Conservation (phyloP, 1,140 invertebrate genomes). For the Tetramorium simillimum region DNA sequence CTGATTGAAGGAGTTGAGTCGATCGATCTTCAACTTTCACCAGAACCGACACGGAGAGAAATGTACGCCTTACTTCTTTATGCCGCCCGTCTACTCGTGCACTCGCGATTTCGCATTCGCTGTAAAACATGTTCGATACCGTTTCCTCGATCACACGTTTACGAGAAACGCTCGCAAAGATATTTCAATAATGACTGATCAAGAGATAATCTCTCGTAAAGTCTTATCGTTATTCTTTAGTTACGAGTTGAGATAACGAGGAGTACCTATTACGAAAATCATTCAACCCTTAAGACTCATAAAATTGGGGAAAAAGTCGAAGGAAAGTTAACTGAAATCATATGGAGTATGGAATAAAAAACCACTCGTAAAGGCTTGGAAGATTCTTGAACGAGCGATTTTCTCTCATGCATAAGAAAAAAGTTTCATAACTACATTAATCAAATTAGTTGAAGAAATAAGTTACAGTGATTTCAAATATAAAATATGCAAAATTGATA, state of each 20-base stretch:
- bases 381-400: slow-evolving; percentile 7
- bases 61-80: slow-evolving; percentile 27
- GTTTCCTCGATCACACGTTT: not conserved
- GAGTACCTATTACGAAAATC: not conserved
- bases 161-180: too few relatives aligned
- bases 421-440: not conserved
- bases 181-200: not conserved
- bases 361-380: not conserved
- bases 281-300: not conserved
- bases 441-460: not conserved
- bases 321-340: not conserved
- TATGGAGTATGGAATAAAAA: not conserved
- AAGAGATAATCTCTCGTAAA: not conserved
- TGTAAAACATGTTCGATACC: not conserved
- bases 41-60: slow-evolving; percentile 1
- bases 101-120: not conserved
- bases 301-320: not conserved
- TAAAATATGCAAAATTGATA: not conserved
- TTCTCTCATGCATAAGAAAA: not conserved
- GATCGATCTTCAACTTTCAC: slow-evolving; percentile 62
- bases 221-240: not conserved
- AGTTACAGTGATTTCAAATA: not conserved
- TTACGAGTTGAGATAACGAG: not conserved
- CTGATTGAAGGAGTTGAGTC: slow-evolving; percentile 51
- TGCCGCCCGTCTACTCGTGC: not conserved